phyloP scores from a whole-genome alignment of 1,140 invertebrate genomes.

The Cydia splendana region DNA sequence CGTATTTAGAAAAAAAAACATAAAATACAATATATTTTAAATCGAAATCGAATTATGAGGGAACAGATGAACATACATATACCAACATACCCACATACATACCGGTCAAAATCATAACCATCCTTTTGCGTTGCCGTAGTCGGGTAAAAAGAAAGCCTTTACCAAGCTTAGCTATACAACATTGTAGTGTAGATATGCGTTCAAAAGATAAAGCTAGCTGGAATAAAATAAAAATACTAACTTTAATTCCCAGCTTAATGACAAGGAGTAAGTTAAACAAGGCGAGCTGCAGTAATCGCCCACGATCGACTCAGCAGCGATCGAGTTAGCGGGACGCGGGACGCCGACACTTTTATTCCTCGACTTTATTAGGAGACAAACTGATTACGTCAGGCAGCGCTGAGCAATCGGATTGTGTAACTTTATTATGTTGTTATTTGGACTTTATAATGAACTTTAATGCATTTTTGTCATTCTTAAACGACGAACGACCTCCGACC shows the following conservation, averaged over 20 bases:
- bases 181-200: not conserved
- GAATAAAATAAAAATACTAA: not conserved
- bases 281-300: slow-evolving; percentile 33
- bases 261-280: slow-evolving; percentile 13
- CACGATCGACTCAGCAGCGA: slow-evolving; percentile 43
- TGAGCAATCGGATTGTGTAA: slow-evolving; percentile 2
- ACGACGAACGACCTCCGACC: too few relatives aligned
- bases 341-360: slow-evolving; percentile 33
- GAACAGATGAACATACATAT: too few relatives aligned
- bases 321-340: slow-evolving; percentile 41
- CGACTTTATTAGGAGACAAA: slow-evolving; percentile 29
- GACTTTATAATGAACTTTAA: not conserved
- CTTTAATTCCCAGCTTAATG: not conserved
- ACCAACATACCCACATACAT: too few relatives aligned
- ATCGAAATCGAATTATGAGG: not conserved
- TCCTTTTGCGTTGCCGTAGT: too few relatives aligned
- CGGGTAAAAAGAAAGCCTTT: too few relatives aligned
- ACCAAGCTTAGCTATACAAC: not conserved
- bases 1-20: too few relatives aligned
- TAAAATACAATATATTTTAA: too few relatives aligned
- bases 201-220: not conserved
- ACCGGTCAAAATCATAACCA: too few relatives aligned
- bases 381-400: slow-evolving; percentile 16
- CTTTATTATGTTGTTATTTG: slow-evolving; percentile 7
- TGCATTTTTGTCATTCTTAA: not conserved